phyloP scores from a whole-genome alignment of 2,888 invertebrate species.

The Thumatha senex region DNA sequence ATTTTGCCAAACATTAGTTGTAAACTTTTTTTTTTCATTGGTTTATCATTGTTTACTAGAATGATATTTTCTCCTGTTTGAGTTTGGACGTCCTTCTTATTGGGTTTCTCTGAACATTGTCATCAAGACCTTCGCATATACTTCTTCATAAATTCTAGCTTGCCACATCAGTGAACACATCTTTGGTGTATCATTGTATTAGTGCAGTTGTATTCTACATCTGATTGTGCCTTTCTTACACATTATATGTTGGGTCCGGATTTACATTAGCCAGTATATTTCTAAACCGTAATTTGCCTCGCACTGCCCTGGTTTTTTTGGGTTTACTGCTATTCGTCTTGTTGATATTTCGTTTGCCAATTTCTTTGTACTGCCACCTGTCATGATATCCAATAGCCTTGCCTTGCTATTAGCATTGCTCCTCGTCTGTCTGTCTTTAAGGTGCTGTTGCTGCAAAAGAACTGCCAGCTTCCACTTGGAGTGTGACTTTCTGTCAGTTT shows the following conservation, averaged over 20 bases:
- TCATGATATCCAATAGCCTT: no score
- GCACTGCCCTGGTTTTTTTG: neutral
- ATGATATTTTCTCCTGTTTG: neutral
- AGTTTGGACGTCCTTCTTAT: neutral
- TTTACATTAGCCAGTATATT: neutral
- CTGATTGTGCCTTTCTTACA: neutral
- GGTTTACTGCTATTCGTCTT: neutral
- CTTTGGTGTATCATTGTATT: no score
- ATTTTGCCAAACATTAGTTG: no score
- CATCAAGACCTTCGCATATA: neutral
- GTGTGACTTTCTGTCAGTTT: neutral
- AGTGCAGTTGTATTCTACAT: no score
- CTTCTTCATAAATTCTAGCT: no score
- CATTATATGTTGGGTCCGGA: neutral
- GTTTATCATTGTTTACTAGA: slow-evolving; percentile 60
- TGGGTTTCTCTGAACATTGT: neutral
- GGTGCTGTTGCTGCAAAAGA: neutral
- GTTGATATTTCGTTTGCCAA: neutral
- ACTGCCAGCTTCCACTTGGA: neutral
- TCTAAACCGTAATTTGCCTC: neutral
- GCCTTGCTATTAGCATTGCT: no score
- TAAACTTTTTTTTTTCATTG: slow-evolving; percentile 42
- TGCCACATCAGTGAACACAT: no score
- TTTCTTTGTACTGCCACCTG: neutral
- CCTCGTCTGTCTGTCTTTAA: neutral